Evolutionary conservation across 1,140 invertebrate genomes (phyloP), one percentile per base, ranked within the genome.

Genomic region (Arctopsyche grandis): DNA sequence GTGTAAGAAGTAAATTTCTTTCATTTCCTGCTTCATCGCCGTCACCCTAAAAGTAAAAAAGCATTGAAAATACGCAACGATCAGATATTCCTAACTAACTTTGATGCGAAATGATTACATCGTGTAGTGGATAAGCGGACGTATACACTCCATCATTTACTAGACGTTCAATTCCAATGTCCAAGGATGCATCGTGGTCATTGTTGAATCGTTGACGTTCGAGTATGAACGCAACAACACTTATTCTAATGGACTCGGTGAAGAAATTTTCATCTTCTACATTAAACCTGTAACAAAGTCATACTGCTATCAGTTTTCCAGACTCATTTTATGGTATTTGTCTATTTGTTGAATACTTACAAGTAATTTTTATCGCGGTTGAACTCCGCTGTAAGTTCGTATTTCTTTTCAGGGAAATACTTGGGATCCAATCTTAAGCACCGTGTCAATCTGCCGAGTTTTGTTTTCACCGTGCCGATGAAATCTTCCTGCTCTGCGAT

Each of bases 211-310:
- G 91, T 86, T 97, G 96, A 63, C 97, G 89, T 85, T 97, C 93
- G 79, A 98, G 88, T 83, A 98, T 97, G 86, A 97, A 98, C 85
- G 98, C 94, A 0, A 97, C 93, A 69, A 99, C 95, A 77, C 95
- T 90, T 29, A 96, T 95, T 69, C 95, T 91, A 74, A 96, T 93
- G 3, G 95, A 92, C 5, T 94, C 91, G 16, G 93, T 94, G 86
- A 98, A 98, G 86, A 98, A 98, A 73, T 93, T 93, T 22, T 93
- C 90, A 9, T 93, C 89, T 66, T 92, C 88, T 16, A 94, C 91
- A 85, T 97, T 94, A 87, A 98, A 98, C 84, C 95, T 96, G 84
- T 5, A 87, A 87, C 79, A 76, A 77, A 60, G n/a, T 63, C n/a
- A 73, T 38, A 73, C 5, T 19, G 19, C 48, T 1, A 73, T 73